phyloP scores from a whole-genome alignment of 2,888 invertebrate species.

The Nudaria mundana region DNA sequence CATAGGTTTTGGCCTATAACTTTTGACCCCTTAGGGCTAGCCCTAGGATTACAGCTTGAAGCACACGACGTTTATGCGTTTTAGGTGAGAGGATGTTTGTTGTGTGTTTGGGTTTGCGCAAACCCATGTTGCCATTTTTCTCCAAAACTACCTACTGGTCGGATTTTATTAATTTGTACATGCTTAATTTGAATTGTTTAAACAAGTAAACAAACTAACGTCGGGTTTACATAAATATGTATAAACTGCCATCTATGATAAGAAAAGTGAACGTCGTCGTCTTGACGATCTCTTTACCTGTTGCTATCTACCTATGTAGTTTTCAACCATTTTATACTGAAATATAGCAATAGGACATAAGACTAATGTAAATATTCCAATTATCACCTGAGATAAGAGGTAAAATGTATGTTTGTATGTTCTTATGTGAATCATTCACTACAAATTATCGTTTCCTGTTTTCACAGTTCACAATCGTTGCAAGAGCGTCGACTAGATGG shows the following conservation, averaged over 20 bases:
- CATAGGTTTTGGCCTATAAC: too few relatives aligned
- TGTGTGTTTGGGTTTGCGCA: too few relatives aligned
- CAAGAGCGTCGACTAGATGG: constrained; percentile 49
- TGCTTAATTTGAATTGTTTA: too few relatives aligned
- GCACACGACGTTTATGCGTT: too few relatives aligned
- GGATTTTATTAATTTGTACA: too few relatives aligned
- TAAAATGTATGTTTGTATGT: background rate
- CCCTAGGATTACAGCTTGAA: too few relatives aligned
- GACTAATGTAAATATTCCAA: background rate
- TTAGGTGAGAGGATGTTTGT: too few relatives aligned
- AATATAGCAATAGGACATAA: background rate
- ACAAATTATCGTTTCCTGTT: background rate
- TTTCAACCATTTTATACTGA: background rate
- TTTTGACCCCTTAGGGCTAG: too few relatives aligned
- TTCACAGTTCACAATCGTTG: constrained; percentile 5
- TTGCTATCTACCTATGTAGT: constrained; percentile 1
- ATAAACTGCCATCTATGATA: constrained; percentile 18
- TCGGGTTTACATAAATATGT: background rate
- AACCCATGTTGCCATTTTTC: too few relatives aligned
- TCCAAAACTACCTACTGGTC: background rate
- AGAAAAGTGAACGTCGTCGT: constrained; percentile 6
- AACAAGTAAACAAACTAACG: background rate
- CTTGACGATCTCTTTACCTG: too few relatives aligned
- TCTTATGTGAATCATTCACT: too few relatives aligned
- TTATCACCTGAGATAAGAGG: background rate